Evolutionary conservation across 2,888 invertebrate genomes (phyloP).

Genomic region (Ligdia adustata): DNA sequence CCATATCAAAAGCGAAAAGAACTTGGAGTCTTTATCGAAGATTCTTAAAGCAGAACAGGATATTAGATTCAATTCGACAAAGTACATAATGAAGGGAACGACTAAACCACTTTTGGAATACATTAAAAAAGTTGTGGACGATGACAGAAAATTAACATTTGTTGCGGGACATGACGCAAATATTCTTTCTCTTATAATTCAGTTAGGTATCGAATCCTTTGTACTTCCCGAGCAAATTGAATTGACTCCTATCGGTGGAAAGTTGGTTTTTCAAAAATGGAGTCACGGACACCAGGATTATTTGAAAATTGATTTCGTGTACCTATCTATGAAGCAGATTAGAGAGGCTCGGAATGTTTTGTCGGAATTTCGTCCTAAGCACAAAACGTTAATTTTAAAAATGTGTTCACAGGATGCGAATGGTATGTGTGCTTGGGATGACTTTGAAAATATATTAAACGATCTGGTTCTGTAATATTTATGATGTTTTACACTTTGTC

Average conservation of each 20-base stretch:
- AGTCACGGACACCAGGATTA: neutral
- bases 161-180: neutral
- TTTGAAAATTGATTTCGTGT: conserved; percentile 2
- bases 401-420: neutral
- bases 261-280: conserved; percentile 6
- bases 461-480: neutral
- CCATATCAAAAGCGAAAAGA: neutral
- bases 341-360: neutral
- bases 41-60: neutral
- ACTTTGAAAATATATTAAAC: conserved; percentile 1
- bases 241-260: neutral
- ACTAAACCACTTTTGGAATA: neutral
- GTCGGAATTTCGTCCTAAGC: neutral
- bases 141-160: neutral
- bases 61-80: neutral
- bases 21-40: neutral
- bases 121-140: neutral
- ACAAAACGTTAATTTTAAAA: neutral
- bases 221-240: neutral
- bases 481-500: too few species aligned
- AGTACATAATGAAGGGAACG: neutral
- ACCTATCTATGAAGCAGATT: neutral
- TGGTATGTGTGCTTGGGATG: neutral
- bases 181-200: neutral
- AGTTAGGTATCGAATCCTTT: neutral